phyloP scores from a whole-genome alignment of 2,888 invertebrate genomes.

The Tromatobia lineatoria region DNA sequence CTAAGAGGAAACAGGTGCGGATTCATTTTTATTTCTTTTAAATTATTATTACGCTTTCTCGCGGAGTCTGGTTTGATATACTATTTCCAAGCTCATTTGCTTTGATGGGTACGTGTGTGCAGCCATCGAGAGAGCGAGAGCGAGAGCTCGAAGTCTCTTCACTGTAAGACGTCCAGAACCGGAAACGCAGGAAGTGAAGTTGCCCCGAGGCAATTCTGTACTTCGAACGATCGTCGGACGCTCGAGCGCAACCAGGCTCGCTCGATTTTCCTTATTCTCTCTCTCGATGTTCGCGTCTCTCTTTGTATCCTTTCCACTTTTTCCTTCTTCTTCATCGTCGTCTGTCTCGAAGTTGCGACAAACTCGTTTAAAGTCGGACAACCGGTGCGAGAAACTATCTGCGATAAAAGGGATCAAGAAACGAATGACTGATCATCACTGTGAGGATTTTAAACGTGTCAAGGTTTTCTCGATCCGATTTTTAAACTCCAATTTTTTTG shows the following conservation, averaged over 20 bases:
- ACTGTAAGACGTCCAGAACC: constrained; percentile 66
- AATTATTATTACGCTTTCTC: constrained; percentile 22
- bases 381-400: constrained; percentile 44
- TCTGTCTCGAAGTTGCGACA: constrained; percentile 31
- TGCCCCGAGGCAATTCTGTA: constrained; percentile 64
- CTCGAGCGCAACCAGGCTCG: constrained; percentile 54
- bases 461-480: constrained; percentile 10
- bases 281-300: constrained; percentile 9
- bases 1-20: constrained; percentile 29
- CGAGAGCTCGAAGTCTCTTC: constrained; percentile 22
- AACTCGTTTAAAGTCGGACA: constrained; percentile 69
- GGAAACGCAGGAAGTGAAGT: constrained; percentile 73
- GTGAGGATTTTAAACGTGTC: background rate
- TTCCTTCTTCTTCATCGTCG: constrained; percentile 43
- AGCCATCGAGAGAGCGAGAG: constrained; percentile 24
- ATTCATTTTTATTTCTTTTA: background rate
- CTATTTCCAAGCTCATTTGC: constrained; percentile 47
- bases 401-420: constrained; percentile 16
- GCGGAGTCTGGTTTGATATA: background rate
- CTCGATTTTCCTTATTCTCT: constrained; percentile 51
- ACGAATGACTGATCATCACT: background rate
- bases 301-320: constrained; percentile 20
- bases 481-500: background rate
- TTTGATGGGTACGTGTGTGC: constrained; percentile 9
- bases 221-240: constrained; percentile 45